These are phyloP conservation scores for Eospalax fontanierii DNA, from an alignment of 2,797 vertebrate species.

Conservation along the genomic window DNA sequence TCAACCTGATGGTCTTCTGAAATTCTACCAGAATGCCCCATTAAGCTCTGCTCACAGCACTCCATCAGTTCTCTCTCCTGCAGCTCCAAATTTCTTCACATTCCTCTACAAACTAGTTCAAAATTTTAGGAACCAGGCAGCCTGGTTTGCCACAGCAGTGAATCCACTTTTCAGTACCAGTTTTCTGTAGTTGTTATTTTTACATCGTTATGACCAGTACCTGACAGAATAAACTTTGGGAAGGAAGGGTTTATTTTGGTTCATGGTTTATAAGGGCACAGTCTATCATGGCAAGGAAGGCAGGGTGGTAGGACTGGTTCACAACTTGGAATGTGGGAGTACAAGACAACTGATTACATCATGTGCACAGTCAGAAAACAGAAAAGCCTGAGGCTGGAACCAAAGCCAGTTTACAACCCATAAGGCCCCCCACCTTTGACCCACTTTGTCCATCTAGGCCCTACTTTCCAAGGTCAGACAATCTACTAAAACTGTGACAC, in stretches of 20 bases:
- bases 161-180: no score
- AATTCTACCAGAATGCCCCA: no score
- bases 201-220: not conserved
- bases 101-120: no score
- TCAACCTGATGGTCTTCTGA: no score
- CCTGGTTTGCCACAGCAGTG: no score
- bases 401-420: not conserved
- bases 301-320: not conserved
- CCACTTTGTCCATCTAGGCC: not conserved
- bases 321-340: no score
- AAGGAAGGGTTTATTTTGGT: not conserved
- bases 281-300: not conserved
- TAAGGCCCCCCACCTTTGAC: not conserved
- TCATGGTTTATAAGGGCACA: not conserved
- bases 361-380: not conserved
- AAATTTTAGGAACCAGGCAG: no score
- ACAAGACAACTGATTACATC: not conserved
- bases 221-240: not conserved
- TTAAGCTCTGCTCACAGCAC: no score
- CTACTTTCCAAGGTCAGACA: not conserved
- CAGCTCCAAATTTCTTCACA: no score
- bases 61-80: no score
- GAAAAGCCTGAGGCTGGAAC: not conserved
- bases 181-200: no score
- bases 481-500: not conserved